Evolutionary conservation across 1,140 invertebrate genomes (phyloP), one percentile per base, ranked within the genome.

Genomic region (Conus ventricosus): DNA sequence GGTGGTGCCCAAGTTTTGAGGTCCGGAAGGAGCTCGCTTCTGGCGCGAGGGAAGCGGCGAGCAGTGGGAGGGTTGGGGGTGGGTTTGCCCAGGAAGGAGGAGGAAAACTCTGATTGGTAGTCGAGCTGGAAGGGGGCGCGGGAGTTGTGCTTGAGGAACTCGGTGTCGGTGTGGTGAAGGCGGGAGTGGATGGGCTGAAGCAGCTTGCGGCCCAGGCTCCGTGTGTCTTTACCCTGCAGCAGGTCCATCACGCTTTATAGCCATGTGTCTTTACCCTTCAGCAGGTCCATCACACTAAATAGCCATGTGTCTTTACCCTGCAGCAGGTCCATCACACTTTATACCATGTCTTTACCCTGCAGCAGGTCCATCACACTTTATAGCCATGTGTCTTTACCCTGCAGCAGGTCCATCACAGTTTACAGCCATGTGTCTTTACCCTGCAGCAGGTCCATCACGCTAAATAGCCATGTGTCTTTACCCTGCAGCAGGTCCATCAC

Each of bases 61-160:
- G 39, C 25, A 51, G 60, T 81, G 63, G 91, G 91, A 0, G 92
- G 91, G 15, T 91, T 39, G 53, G 76, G 53, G 3, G 89, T 91
- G 51, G 90, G 89, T 55, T 89, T 80, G 2, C 92, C 92, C 4
- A 82, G n/a, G 82, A 87, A 94, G 5, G 92, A 89, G 57, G 91
- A 88, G 7, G 90, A 85, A 55, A 93, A 94, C 39, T 90, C 91
- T 8, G 91, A 91, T 27, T 91, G 86, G 63, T 92, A 91, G 84
- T 93, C 90, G 25, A 84, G 81, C 23, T 91, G 84, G 4, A 89
- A 86, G 7, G 89, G 87, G 25, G 83, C 84, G 23, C 87, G 87
- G 15, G 88, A 89, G 23, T 91, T 54, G 88, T 94, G 93, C 51
- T 91, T 91, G 13, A 94, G 84, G 85, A 90, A 92, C n/a, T 85